A percentile compares a stretch with the other conserved stretches of the same genome.
These are phyloP conservation scores for Lynx canadensis DNA, from an alignment of 2,113 vertebrate genomes.

Conservation along the genomic window DNA sequence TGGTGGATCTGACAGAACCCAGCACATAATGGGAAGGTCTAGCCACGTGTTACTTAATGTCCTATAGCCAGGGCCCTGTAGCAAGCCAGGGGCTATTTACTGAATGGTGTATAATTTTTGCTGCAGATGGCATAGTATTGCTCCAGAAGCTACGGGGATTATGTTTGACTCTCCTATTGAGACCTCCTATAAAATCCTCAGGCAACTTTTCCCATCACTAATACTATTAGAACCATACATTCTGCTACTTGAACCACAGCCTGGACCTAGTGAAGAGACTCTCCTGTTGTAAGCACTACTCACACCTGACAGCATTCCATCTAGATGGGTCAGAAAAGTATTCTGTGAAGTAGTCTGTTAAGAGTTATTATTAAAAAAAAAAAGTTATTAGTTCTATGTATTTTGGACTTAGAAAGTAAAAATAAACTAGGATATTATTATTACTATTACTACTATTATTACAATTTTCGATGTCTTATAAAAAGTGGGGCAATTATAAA, in stretches of 20 bases:
- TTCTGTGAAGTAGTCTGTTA: not conserved
- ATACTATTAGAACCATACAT: not conserved
- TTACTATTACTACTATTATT: not conserved
- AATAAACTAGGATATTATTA: not conserved
- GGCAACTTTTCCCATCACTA: not conserved
- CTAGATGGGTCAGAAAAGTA: not conserved
- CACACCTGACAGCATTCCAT: not conserved
- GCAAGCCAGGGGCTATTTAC: not conserved
- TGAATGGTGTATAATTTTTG: not conserved
- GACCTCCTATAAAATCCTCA: not conserved
- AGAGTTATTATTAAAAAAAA: not conserved
- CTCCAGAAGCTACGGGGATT: not conserved
- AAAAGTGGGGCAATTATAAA: not conserved
- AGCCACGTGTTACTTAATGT: not conserved
- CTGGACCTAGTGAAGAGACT: not conserved
- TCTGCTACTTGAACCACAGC: not conserved
- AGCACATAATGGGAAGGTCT: not conserved
- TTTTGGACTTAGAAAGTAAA: slow-evolving; percentile 15
- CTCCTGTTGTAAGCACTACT: not conserved
- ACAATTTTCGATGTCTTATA: slow-evolving; percentile 3
- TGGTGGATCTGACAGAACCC: not conserved
- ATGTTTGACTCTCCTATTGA: not conserved
- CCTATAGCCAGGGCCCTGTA: not conserved
- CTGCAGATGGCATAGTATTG: not conserved
- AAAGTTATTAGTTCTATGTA: not conserved